phyloP scores from a whole-genome alignment of 2,797 vertebrate species.

The Balearica regulorum region DNA sequence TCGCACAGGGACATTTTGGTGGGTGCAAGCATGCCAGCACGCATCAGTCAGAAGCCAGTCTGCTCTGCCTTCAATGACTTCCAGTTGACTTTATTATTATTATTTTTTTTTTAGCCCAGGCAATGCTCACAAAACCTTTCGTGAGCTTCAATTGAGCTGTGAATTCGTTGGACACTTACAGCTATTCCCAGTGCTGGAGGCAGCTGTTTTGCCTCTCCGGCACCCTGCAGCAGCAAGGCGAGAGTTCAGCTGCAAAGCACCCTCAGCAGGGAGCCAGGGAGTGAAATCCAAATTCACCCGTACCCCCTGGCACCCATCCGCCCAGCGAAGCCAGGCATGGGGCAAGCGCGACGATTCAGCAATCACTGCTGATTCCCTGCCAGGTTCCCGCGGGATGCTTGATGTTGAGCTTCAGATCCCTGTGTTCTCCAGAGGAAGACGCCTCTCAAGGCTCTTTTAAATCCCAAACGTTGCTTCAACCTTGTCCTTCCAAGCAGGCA shows the following conservation, averaged over 20 bases:
- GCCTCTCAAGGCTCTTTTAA: neutral
- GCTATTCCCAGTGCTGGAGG: neutral
- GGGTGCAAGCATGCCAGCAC: neutral
- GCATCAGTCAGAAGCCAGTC: neutral
- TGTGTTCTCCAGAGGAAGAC: neutral
- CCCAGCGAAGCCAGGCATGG: fast-evolving
- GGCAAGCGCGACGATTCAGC: fast-evolving
- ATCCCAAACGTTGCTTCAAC: fast-evolving
- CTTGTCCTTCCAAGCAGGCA: neutral
- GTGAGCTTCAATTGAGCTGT: neutral
- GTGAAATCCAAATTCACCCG: neutral
- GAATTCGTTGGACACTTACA: neutral
- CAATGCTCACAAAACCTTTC: neutral
- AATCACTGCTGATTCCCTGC: neutral
- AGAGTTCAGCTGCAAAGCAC: neutral
- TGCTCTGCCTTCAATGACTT: neutral
- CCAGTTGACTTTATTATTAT: neutral
- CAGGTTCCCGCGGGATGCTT: fast-evolving
- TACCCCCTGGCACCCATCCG: neutral
- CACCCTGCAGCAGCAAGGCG: neutral
- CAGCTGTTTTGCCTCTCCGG: neutral
- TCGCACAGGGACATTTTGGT: neutral
- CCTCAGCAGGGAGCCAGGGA: neutral
- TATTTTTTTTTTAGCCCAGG: neutral
- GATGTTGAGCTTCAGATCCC: neutral